Conservation (phyloP, 2,113 vertebrate genomes). For the Archilochus colubris region DNA sequence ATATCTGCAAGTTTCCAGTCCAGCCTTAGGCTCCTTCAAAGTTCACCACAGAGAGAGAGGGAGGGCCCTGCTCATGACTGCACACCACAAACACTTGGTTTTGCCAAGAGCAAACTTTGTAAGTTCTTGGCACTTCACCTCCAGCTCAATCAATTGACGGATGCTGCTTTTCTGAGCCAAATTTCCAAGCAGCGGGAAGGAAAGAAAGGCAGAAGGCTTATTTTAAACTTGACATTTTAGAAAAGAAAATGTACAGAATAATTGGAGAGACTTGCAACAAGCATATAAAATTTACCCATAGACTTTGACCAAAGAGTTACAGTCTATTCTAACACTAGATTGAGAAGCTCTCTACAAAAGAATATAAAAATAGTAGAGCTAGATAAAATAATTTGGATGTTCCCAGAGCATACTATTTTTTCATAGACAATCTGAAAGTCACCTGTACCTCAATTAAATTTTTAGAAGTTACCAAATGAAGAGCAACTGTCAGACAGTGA, state of each 20-base stretch:
- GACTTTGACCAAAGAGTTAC: not conserved
- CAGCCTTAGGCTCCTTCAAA: constrained; percentile 8
- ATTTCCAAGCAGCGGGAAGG: not conserved
- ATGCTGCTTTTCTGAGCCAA: constrained; percentile 25
- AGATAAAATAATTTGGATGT: not conserved
- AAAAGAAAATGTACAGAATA: not conserved
- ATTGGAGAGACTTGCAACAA: constrained; percentile 1
- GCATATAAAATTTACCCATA: not conserved
- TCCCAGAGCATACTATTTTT: not conserved
- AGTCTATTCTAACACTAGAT: not conserved
- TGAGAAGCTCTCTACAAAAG: not conserved
- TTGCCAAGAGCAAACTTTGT: not conserved
- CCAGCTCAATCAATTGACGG: not conserved
- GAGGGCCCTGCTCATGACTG: not conserved
- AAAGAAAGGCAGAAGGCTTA: not conserved
- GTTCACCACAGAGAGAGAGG: not conserved
- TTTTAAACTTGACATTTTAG: constrained; percentile 49
- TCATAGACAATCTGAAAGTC: not conserved
- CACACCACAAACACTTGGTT: not conserved
- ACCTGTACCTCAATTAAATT: constrained; percentile 4
- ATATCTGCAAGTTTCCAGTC: constrained; percentile 18
- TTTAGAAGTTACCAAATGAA: constrained; percentile 37
- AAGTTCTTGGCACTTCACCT: constrained; percentile 43
- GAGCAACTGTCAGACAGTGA: not conserved
- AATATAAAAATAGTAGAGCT: not conserved